Evolutionary conservation across 2,113 vertebrate species (phyloP).

Genomic region (Psammodynastes pulverulentus): DNA sequence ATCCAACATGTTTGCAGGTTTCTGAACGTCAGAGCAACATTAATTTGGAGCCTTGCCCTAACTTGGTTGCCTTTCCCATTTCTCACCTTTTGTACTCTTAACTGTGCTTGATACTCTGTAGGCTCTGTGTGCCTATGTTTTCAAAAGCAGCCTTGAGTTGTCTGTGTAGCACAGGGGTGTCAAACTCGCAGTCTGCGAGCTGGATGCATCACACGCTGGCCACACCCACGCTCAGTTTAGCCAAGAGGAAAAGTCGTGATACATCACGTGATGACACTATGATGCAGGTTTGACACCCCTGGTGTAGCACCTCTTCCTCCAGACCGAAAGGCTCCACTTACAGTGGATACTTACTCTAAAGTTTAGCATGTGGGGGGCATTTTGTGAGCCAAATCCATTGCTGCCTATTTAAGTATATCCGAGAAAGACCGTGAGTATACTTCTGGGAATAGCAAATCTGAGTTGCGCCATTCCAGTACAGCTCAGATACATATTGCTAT

Average conservation of each 20-base stretch:
- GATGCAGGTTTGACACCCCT: too few relatives aligned
- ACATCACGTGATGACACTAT: too few relatives aligned
- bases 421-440: not conserved
- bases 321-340: not conserved
- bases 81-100: not conserved
- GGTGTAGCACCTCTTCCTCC: not conserved
- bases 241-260: too few relatives aligned
- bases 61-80: slow-evolving; percentile 27
- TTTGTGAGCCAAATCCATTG: not conserved
- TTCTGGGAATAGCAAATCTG: slow-evolving; percentile 19
- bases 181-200: too few relatives aligned
- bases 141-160: not conserved
- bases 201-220: too few relatives aligned
- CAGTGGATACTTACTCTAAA: not conserved
- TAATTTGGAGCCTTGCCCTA: not conserved
- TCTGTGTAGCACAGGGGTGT: not conserved
- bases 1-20: not conserved
- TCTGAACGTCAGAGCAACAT: not conserved
- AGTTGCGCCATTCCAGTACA: slow-evolving; percentile 14
- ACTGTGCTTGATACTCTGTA: not conserved
- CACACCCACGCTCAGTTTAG: too few relatives aligned
- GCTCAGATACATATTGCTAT: slow-evolving; percentile 44
- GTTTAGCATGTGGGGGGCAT: not conserved
- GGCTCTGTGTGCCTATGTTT: not conserved
- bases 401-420: slow-evolving; percentile 16